Base-by-base conservation (phyloP, 2,113 vertebrate genomes). In the Marmota flaviventris region DNA sequence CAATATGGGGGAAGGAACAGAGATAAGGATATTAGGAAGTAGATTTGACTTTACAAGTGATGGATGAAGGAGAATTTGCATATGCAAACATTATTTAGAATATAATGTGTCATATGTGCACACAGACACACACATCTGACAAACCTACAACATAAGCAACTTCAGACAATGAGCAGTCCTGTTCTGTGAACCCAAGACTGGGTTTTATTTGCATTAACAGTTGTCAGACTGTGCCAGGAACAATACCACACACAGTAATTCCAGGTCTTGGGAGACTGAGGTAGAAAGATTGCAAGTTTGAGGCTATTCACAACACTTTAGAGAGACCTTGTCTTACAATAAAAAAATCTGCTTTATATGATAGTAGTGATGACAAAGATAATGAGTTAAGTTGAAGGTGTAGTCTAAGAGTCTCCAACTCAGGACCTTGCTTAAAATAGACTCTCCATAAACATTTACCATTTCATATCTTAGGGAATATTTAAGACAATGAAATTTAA, bases 391-490 rank as follows among this genome's bases (percentile, higher is more conserved):
- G 32, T 32, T 72, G 14, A 84, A 73, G 9, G 82, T 4, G 1
- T 63, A 45, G 8, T 82, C 1, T 75, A 69, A 7, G 29, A 76
- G 24, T 92, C 6, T 6, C 22, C 34, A 76, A 37, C 37, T 96
- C 65, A 96, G 39, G 22, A 37, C 18, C 2, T 70, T 94, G 29
- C 24, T 93, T 25, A 92, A 94, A 89, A 87, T n/a, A 92, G 9
- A 65, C 76, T 42, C 12, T 9, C 27, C n/a, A 45, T 51, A 89
- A 89, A 93, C 42, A 45, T 56, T 89, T 94, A 37, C 51, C 58
- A 34, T 79, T 22, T 87, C 37, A 86, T 61, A n/a, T 63, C 2
- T 87, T 39, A 4, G 4, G 32, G 0, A 2, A 79, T 1, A 61
- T 24, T 45, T 69, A 90, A 94, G 9, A 32, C 27, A 29, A 82